Evolutionary conservation across 2,888 invertebrate species (phyloP).

Genomic region (Caenorhabditis drosophilae): DNA sequence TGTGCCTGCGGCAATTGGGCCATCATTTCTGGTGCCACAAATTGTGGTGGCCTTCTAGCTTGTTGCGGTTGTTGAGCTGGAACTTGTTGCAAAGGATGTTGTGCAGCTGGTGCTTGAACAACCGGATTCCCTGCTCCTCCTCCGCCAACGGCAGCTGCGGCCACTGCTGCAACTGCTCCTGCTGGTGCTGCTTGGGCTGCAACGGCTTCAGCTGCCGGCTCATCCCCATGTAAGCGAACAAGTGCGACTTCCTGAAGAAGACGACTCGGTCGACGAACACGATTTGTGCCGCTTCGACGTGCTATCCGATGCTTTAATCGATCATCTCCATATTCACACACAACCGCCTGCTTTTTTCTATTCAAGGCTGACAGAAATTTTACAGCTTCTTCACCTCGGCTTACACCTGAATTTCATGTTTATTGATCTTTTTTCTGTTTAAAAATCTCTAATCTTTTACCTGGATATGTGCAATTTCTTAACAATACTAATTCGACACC

Average conservation of each 20-base stretch:
- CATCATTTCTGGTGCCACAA: too few species aligned
- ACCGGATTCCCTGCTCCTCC: neutral
- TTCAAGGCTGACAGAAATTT: conserved; percentile 51
- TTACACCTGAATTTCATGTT: conserved; percentile 20
- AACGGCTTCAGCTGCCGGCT: neutral
- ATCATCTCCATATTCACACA: conserved; percentile 56
- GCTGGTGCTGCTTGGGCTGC: neutral
- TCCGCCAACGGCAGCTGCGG: neutral
- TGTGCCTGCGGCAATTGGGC: too few species aligned
- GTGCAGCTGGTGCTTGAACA: neutral
- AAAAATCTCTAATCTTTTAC: neutral
- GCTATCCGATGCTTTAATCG: conserved; percentile 47
- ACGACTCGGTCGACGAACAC: conserved; percentile 19
- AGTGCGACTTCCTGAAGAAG: conserved; percentile 10
- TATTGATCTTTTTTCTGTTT: neutral
- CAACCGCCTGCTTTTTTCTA: conserved; percentile 53
- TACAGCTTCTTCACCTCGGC: conserved; percentile 49
- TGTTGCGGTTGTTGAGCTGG: too few species aligned
- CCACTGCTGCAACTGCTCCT: neutral
- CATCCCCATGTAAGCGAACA: conserved; percentile 6
- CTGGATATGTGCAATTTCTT: conserved; percentile 54
- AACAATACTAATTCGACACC: conserved; percentile 54
- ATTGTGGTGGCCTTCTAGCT: too few species aligned
- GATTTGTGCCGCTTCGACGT: conserved; percentile 7
- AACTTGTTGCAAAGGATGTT: too few species aligned